phyloP scores from a whole-genome alignment of 2,113 vertebrate species.

The Cyprinodon tularosa region DNA sequence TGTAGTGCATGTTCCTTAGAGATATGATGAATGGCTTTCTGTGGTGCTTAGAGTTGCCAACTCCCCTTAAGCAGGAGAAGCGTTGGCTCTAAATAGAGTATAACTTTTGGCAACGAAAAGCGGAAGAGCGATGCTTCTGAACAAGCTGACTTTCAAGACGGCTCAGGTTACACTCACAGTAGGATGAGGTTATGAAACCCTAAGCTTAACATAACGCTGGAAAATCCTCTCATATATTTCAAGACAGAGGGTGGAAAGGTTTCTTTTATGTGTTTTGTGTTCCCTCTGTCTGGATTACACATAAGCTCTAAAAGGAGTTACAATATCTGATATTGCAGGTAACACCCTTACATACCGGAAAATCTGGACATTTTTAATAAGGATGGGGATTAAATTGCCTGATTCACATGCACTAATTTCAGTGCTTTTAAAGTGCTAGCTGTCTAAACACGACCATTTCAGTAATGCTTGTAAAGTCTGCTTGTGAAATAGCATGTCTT shows the following conservation, averaged over 20 bases:
- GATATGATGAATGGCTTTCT: conserved; percentile 67
- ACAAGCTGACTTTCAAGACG: conserved; percentile 33
- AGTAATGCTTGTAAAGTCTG: background rate
- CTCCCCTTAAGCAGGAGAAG: conserved; percentile 31
- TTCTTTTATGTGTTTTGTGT: conserved; percentile 8
- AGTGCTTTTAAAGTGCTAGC: background rate
- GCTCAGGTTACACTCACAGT: conserved; percentile 31
- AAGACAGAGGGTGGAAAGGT: conserved; percentile 3
- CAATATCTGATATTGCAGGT: background rate
- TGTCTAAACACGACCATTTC: background rate
- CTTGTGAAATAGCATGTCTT: background rate
- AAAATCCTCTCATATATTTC: conserved; percentile 24
- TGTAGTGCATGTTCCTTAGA: conserved; percentile 60
- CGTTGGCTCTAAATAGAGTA: conserved; percentile 45
- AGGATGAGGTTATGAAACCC: conserved; percentile 22
- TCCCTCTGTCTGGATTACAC: background rate
- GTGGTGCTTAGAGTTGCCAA: conserved; percentile 61
- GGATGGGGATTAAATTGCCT: background rate
- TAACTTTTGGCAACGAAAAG: conserved; percentile 34
- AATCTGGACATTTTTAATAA: background rate
- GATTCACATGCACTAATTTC: background rate
- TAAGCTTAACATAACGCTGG: conserved; percentile 27
- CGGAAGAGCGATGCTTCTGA: conserved; percentile 9
- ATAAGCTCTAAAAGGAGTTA: background rate
- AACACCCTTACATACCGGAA: background rate